phyloP scores from a whole-genome alignment of 2,888 invertebrate species.

The Megastigmus dorsalis region DNA sequence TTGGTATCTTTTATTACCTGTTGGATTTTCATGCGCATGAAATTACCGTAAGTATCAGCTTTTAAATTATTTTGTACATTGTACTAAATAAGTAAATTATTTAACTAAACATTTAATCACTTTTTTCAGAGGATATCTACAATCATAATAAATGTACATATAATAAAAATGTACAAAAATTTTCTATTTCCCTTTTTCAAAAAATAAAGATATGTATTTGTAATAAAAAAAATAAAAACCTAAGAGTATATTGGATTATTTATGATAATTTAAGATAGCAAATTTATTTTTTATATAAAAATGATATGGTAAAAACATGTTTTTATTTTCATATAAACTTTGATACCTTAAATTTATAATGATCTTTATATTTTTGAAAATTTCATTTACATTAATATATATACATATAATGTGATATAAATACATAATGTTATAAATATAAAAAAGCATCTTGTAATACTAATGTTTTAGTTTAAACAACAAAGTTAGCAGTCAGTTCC shows the following conservation, averaged over 20 bases:
- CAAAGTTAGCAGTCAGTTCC: constrained; percentile 2
- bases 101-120: constrained; percentile 27
- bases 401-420: not conserved
- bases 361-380: constrained; percentile 29
- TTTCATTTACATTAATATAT: constrained; percentile 8
- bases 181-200: no score
- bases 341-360: not conserved
- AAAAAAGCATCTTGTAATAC: constrained; percentile 21
- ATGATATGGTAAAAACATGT: not conserved
- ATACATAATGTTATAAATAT: constrained; percentile 37
- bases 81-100: not conserved
- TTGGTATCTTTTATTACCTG: constrained; percentile 96
- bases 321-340: constrained; percentile 10
- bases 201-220: not conserved
- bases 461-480: constrained; percentile 24
- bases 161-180: not conserved
- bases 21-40: constrained; percentile 99
- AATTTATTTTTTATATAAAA: constrained; percentile 25
- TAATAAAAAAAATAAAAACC: constrained; percentile 10
- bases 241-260: no score
- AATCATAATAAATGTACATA: constrained; percentile 62
- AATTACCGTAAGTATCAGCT: constrained; percentile 82
- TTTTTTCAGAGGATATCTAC: constrained; percentile 71
- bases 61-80: constrained; percentile 8
- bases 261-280: not conserved